Percentiles rank a stretch among this genome's conserved stretches.
phyloP scores from a whole-genome alignment of 2,797 vertebrate species.

The Prunella strophiata region DNA sequence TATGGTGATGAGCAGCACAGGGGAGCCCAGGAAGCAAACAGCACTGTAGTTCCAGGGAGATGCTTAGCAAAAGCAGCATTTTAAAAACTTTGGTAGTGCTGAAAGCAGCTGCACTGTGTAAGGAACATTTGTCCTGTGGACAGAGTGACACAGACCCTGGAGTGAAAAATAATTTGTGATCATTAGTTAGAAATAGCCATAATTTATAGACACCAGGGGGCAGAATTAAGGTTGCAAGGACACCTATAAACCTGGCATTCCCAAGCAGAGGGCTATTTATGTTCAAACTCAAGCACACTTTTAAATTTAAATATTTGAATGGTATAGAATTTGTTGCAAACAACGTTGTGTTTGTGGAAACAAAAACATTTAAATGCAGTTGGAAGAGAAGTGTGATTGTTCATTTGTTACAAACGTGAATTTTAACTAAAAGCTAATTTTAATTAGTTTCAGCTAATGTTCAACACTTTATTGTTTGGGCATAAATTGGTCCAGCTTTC shows the following conservation, averaged over 20 bases:
- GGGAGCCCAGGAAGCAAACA: not conserved
- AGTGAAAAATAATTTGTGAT: not conserved
- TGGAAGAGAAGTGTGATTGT: not conserved
- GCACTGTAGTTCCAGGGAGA: not conserved
- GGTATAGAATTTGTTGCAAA: not conserved
- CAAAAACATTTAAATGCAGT: not conserved
- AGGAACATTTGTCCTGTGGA: not conserved
- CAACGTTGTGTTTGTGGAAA: not conserved
- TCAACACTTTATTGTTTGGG: not conserved
- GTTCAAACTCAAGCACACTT: not conserved
- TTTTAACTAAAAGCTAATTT: not conserved
- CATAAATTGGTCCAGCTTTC: not conserved
- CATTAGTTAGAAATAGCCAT: conserved; percentile 16
- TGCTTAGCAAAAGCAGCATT: not conserved
- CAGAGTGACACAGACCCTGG: not conserved
- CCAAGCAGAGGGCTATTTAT: not conserved
- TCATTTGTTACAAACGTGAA: not conserved
- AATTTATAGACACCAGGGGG: conserved; percentile 38
- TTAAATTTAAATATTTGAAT: not conserved
- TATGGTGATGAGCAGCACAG: not conserved
- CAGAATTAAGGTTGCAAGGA: conserved; percentile 36
- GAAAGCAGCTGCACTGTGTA: not conserved
- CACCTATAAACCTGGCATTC: conserved; percentile 16
- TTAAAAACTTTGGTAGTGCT: not conserved
- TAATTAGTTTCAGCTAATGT: not conserved